Conservation (phyloP, 2,888 invertebrate species). For the Deilephila elpenor region DNA sequence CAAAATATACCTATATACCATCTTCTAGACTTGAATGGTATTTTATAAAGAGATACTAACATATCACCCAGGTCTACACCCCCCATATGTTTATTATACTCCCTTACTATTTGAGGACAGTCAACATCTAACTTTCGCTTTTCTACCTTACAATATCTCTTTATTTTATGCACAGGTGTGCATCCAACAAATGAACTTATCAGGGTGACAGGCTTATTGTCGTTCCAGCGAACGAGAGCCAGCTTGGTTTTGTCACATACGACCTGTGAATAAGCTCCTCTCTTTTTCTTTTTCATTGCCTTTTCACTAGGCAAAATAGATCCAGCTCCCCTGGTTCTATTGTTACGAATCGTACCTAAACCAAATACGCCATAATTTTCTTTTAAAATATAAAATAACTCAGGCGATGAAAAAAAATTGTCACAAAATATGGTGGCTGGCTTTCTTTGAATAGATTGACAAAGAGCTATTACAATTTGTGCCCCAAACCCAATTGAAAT, state of each 20-base stretch:
- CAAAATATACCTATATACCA: conserved; percentile 48
- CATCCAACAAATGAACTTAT: neutral
- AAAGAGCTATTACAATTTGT: conserved; percentile 36
- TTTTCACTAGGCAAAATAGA: neutral
- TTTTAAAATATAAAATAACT: conserved; percentile 23
- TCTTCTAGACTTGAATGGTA: conserved; percentile 42
- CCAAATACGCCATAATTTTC: conserved; percentile 44
- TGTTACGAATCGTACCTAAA: neutral
- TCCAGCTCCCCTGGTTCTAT: conserved; percentile 1
- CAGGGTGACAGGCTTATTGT: neutral
- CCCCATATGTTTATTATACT: too few species aligned
- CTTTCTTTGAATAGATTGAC: too few species aligned
- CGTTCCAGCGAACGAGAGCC: too few species aligned
- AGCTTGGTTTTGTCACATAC: neutral
- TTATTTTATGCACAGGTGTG: conserved; percentile 34
- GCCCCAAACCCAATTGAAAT: conserved; percentile 36
- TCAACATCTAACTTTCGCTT: conserved; percentile 42
- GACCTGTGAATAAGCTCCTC: conserved; percentile 5
- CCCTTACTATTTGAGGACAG: conserved; percentile 46
- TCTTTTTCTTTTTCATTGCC: conserved; percentile 3
- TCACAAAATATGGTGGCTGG: neutral
- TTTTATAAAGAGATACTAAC: conserved; percentile 39
- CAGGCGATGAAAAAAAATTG: conserved; percentile 25
- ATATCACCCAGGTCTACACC: conserved; percentile 36
- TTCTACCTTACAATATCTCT: conserved; percentile 42